Percentiles rank a stretch among this genome's conserved stretches.
Evolutionary conservation across 2,113 vertebrate genomes (phyloP).

Genomic region (Myiopsitta monachus): DNA sequence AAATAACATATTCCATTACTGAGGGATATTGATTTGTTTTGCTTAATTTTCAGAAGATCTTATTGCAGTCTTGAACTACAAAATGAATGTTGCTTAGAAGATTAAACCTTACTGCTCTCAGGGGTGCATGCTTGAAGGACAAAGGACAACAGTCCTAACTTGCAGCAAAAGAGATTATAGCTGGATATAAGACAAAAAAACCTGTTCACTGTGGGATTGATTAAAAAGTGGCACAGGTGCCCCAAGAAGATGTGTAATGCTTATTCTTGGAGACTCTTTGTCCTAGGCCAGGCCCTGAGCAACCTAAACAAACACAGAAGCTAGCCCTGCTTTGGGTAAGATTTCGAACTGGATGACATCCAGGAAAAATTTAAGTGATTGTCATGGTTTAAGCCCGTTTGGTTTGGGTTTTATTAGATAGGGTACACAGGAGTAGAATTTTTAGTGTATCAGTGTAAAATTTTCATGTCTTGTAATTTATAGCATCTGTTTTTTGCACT

Average conservation of each 20-base stretch:
- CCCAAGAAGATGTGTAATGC: not conserved
- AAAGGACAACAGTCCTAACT: not conserved
- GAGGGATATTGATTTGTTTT: not conserved
- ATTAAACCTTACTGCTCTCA: not conserved
- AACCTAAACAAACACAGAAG: not conserved
- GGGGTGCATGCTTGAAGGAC: not conserved
- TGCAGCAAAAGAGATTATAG: not conserved
- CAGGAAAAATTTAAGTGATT: not conserved
- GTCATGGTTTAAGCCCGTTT: not conserved
- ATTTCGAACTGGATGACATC: not conserved
- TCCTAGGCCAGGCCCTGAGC: not conserved
- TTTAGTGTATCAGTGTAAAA: not conserved
- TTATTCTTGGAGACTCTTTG: not conserved
- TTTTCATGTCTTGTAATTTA: not conserved
- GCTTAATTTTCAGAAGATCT: not conserved
- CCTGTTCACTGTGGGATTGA: accelerated
- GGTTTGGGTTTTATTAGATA: not conserved
- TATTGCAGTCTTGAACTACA: not conserved
- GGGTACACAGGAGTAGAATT: not conserved
- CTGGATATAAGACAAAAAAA: not conserved
- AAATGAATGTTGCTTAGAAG: not conserved
- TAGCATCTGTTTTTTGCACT: not conserved
- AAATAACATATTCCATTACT: not conserved
- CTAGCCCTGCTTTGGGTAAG: not conserved
- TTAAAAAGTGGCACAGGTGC: not conserved